phyloP scores from a whole-genome alignment of 2,888 invertebrate genomes.

The Trisateles emortualis region DNA sequence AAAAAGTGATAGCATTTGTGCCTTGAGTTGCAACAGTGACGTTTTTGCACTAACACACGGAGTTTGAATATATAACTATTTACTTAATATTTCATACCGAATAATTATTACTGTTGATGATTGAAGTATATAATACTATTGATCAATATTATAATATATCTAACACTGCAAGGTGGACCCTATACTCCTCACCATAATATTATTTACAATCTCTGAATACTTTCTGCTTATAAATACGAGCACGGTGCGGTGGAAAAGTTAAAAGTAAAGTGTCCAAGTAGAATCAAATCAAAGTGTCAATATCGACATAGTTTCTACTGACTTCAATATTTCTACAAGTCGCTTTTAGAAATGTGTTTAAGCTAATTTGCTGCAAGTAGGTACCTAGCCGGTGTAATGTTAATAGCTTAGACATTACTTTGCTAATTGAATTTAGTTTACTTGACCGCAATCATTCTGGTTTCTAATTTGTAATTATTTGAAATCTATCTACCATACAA shows the following conservation, averaged over 20 bases:
- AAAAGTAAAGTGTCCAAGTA: not conserved
- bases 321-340: too few relatives aligned
- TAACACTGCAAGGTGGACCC: constrained; percentile 25
- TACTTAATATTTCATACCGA: constrained; percentile 29
- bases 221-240: constrained; percentile 22
- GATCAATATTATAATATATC: constrained; percentile 30
- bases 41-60: constrained; percentile 69
- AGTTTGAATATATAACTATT: constrained; percentile 36
- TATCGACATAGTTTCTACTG: too few relatives aligned
- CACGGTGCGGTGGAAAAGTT: constrained; percentile 23
- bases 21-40: constrained; percentile 60
- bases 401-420: too few relatives aligned
- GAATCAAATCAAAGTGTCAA: too few relatives aligned
- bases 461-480: too few relatives aligned
- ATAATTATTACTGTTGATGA: constrained; percentile 21
- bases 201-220: constrained; percentile 10
- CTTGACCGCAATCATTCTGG: too few relatives aligned
- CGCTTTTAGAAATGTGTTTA: too few relatives aligned
- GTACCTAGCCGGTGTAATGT: too few relatives aligned
- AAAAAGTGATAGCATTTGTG: constrained; percentile 57
- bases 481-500: too few relatives aligned
- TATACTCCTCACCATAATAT: constrained; percentile 13
- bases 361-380: too few relatives aligned
- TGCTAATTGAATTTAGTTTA: too few relatives aligned
- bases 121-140: too few relatives aligned